Evolutionary conservation across 2,113 vertebrate genomes (phyloP).

Genomic region (Cettia cetti): DNA sequence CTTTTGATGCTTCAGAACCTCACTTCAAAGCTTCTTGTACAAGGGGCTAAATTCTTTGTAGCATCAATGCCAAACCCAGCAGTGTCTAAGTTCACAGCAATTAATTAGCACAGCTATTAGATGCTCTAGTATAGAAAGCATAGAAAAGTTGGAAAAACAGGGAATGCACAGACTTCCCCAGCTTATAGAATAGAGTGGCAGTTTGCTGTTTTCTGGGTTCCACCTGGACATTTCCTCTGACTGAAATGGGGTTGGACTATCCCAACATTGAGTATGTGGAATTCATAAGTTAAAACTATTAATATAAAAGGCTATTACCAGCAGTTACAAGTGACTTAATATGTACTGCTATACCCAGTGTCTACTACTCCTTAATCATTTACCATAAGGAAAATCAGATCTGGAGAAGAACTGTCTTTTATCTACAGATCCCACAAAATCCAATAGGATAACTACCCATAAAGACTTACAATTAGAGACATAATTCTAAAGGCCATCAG

Average conservation of each 20-base stretch:
- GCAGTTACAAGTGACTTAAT: not conserved
- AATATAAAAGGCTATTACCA: not conserved
- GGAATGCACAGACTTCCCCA: not conserved
- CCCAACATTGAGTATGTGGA: not conserved
- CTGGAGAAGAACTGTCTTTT: not conserved
- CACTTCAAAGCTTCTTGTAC: not conserved
- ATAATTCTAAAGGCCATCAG: not conserved
- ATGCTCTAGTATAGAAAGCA: not conserved
- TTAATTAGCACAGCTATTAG: not conserved
- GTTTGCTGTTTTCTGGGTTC: not conserved
- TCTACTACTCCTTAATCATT: not conserved
- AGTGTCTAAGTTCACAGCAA: not conserved
- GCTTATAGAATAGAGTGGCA: not conserved
- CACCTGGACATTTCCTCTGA: not conserved
- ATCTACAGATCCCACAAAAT: not conserved
- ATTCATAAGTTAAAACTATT: not conserved
- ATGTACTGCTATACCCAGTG: not conserved
- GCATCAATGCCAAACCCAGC: not conserved
- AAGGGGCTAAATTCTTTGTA: not conserved
- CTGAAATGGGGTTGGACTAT: not conserved
- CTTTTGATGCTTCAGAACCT: not conserved
- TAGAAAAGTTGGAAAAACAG: not conserved
- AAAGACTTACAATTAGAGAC: not conserved
- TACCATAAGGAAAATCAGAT: not conserved
- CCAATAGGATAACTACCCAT: not conserved